Conservation (phyloP, 2,888 invertebrate species). For the Latrodectus hesperus region DNA sequence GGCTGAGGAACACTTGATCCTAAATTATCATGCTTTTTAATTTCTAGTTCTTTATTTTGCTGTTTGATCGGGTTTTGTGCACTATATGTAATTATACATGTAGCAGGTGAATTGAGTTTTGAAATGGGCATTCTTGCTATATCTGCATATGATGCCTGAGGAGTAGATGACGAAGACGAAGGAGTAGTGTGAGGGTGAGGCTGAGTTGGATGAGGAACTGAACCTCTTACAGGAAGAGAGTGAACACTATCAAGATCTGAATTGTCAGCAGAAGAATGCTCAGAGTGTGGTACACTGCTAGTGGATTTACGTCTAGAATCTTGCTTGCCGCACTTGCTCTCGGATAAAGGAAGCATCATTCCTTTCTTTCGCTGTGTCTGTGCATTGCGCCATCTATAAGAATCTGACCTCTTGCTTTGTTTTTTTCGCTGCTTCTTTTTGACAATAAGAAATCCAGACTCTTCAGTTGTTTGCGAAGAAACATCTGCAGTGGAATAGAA, state of each 20-base stretch:
- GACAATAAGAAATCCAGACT: conserved; percentile 85
- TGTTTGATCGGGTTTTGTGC: conserved; percentile 1
- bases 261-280: conserved; percentile 86
- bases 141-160: conserved; percentile 85
- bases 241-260: conserved; percentile 87
- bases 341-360: conserved; percentile 63
- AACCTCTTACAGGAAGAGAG: conserved; percentile 83
- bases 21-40: conserved; percentile 3
- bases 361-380: conserved; percentile 47
- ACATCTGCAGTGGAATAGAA: conserved; percentile 57
- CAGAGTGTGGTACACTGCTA: conserved; percentile 86
- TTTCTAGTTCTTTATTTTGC: neutral
- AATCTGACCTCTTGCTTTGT: conserved; percentile 58
- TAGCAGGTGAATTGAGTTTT: conserved; percentile 45
- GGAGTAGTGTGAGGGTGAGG: conserved; percentile 72
- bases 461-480: conserved; percentile 69
- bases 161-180: conserved; percentile 75
- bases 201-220: conserved; percentile 74
- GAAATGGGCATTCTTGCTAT: conserved; percentile 79
- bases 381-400: conserved; percentile 48
- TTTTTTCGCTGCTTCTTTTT: conserved; percentile 83
- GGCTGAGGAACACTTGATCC: neutral
- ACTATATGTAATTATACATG: conserved; percentile 25
- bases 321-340: conserved; percentile 66
- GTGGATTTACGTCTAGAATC: conserved; percentile 80